Evolutionary conservation across 2,888 invertebrate species (phyloP), one percentile per base, ranked within the genome.

Genomic region (Phorcus lineatus): DNA sequence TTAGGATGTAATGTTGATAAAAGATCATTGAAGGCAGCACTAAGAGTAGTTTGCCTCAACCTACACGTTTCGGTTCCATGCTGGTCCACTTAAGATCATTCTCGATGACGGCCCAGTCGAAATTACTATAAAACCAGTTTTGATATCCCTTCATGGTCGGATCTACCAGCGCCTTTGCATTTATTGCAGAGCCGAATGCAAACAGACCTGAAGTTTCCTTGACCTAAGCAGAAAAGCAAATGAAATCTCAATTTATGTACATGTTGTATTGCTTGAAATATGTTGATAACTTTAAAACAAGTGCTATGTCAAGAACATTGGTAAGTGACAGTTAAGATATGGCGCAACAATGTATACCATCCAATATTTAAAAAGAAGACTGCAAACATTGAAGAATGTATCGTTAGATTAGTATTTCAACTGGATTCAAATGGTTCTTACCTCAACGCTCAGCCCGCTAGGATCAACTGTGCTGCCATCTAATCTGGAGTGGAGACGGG

Each of bases 81-180:
- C n/a, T 57, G 1, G 57, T 55, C 77, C 77, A 77, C 55, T 77
- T 77, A 6, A 77, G 57, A 31, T 57, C 55, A n/a, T 36, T 55
- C 55, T 77, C 77, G 17, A 77, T 16, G 40, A 77, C 77, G 16
- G 55, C 55, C 77, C 77, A 77, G 54, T 77, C 55, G 57, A 77
- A 77, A 31, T 55, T 36, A 16, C 36, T 36, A 31, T 57, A 77
- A 40, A 77, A 77, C 24, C 36, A 77, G 22, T 57, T 22, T 31
- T 19, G 54, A 19, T 77, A 77, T 11, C 57, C 57, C 6, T 54
- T 54, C 22, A 22, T 19, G 22, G 24, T n/a, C 22, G 28, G 22
- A 16, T 55, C 57, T 2, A 77, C 54, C 7, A 77, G 22, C 16
- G 54, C 77, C 1, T 31, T 19, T n/a, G 40, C 77, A 28, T 77